phyloP scores from a whole-genome alignment of 2,888 invertebrate species.

The Brachyptera putata region DNA sequence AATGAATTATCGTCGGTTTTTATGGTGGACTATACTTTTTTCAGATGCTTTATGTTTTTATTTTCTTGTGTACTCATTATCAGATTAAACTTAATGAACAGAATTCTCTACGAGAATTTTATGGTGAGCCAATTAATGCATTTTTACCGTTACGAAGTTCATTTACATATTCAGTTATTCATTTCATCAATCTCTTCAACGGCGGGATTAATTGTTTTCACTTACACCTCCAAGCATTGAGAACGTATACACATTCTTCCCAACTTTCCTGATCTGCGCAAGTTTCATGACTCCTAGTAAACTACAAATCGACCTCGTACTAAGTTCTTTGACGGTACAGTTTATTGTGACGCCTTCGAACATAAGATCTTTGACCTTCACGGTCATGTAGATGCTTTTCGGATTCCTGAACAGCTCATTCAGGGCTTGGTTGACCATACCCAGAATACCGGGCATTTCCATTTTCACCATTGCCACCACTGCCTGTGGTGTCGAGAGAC shows the following conservation, averaged over 20 bases:
- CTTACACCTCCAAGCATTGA: constrained; percentile 69
- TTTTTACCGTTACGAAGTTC: too few relatives aligned
- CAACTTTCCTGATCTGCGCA: constrained; percentile 53
- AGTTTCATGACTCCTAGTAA: constrained; percentile 61
- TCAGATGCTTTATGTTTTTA: too few relatives aligned
- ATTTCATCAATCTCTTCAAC: too few relatives aligned
- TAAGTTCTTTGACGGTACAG: constrained; percentile 69
- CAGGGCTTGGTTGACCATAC: constrained; percentile 63
- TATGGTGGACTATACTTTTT: too few relatives aligned
- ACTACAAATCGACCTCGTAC: constrained; percentile 68
- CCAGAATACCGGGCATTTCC: constrained; percentile 60
- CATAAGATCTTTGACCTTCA: constrained; percentile 56
- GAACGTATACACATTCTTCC: constrained; percentile 62
- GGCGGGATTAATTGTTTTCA: too few relatives aligned
- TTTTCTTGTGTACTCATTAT: too few relatives aligned
- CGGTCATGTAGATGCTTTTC: constrained; percentile 40
- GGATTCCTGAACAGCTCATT: constrained; percentile 65
- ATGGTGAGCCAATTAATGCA: too few relatives aligned
- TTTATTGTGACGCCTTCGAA: constrained; percentile 70
- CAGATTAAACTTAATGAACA: too few relatives aligned
- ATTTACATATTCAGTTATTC: too few relatives aligned
- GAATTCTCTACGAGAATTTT: too few relatives aligned
- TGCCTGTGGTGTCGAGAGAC: constrained; percentile 46
- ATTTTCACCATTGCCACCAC: constrained; percentile 54
- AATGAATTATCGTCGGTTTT: too few relatives aligned